A percentile compares a stretch with the other conserved stretches of the same genome.
Evolutionary conservation across 2,888 invertebrate genomes (phyloP).

Genomic region (Diaprepes abbreviatus): DNA sequence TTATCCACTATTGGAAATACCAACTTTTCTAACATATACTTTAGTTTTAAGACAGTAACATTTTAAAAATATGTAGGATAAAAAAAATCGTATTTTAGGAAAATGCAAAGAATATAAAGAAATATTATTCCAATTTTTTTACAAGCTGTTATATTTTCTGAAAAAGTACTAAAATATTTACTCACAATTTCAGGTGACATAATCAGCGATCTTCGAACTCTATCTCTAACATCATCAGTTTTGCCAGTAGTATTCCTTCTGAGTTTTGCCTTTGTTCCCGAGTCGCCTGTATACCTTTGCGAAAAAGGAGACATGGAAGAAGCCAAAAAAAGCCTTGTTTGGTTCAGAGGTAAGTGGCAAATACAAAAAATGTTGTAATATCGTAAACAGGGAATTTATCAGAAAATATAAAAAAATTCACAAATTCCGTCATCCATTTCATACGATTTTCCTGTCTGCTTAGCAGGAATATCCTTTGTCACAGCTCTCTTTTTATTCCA

Average conservation of each 20-base stretch:
- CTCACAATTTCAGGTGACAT: constrained; percentile 62
- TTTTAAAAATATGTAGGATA: too few relatives aligned
- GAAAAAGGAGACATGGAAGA: constrained; percentile 71
- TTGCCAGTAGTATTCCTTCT: constrained; percentile 67
- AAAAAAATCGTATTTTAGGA: too few relatives aligned
- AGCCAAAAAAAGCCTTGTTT: constrained; percentile 74
- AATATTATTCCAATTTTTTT: too few relatives aligned
- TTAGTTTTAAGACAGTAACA: too few relatives aligned
- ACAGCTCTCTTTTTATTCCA: too few relatives aligned
- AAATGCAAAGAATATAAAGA: too few relatives aligned
- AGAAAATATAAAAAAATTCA: background rate
- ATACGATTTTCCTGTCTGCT: background rate
- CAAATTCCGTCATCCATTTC: background rate
- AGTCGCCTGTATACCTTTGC: constrained; percentile 77
- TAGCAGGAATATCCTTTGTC: too few relatives aligned
- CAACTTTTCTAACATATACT: too few relatives aligned
- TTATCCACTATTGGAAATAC: too few relatives aligned
- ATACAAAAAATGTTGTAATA: constrained; percentile 22
- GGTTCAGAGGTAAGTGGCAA: constrained; percentile 70
- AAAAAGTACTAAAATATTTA: too few relatives aligned
- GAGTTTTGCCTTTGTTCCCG: constrained; percentile 75
- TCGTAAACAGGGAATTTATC: background rate
- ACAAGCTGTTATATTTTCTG: too few relatives aligned
- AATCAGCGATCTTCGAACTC: constrained; percentile 64
- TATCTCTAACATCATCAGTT: constrained; percentile 67